Percentiles rank a stretch among this genome's conserved stretches.
phyloP scores from a whole-genome alignment of 2,113 vertebrate species.

The Platichthys stellatus region DNA sequence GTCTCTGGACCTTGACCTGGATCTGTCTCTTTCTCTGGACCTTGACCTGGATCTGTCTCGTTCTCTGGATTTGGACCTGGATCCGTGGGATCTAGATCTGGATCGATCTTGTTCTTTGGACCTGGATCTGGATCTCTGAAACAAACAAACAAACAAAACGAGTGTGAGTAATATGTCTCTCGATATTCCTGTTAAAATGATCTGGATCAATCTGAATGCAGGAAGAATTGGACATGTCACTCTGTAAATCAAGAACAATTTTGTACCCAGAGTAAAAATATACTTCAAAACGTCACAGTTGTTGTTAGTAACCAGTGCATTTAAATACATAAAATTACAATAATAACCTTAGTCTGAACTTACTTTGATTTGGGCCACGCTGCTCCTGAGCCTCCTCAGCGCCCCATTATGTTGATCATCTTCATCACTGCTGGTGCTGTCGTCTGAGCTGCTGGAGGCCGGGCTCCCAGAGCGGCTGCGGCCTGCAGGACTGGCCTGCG shows the following conservation, averaged over 20 bases:
- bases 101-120: constrained; percentile 28
- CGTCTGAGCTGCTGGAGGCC: constrained; percentile 52
- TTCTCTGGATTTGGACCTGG: constrained; percentile 2
- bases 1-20: constrained; percentile 2
- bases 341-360: neutral
- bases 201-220: neutral
- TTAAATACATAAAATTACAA: neutral
- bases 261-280: no score
- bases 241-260: neutral
- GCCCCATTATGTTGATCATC: constrained; percentile 64
- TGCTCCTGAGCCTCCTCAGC: constrained; percentile 77
- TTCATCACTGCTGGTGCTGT: constrained; percentile 49
- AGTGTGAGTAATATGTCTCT: neutral
- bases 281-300: no score
- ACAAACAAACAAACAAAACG: neutral
- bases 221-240: neutral
- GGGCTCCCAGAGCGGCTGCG: constrained; percentile 8
- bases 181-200: neutral
- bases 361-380: constrained; percentile 82
- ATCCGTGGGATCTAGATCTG: neutral
- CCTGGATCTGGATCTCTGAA: constrained; percentile 13
- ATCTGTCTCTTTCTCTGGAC: constrained; percentile 19
- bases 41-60: constrained; percentile 12
- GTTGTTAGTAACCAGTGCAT: neutral
- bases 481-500: constrained; percentile 17